These are phyloP conservation scores for Rotaria socialis DNA, from an alignment of 2,888 invertebrate genomes.

Conservation along the genomic window DNA sequence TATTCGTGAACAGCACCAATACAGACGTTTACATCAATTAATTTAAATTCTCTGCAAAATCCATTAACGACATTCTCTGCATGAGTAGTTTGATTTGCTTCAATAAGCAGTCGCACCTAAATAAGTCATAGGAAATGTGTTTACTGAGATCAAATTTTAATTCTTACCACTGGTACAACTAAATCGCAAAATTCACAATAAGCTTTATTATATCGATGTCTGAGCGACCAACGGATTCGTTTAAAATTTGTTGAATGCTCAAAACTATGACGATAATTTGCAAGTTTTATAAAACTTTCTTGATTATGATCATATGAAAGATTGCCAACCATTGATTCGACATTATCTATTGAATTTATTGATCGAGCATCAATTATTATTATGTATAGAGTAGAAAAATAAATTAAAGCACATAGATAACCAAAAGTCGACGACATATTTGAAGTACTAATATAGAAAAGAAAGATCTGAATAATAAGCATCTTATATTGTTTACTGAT, in stretches of 20 bases:
- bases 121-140: neutral
- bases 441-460: neutral
- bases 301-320: neutral
- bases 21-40: neutral
- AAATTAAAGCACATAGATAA: neutral
- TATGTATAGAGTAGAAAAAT: neutral
- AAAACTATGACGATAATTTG: constrained; percentile 1
- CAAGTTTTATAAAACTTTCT: neutral
- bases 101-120: constrained; percentile 13
- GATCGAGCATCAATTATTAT: neutral
- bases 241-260: constrained; percentile 14
- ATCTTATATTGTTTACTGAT: too few species aligned
- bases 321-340: too few species aligned
- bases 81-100: constrained; percentile 19
- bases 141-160: too few species aligned
- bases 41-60: constrained; percentile 35
- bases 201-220: neutral
- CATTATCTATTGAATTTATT: neutral
- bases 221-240: neutral
- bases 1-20: constrained; percentile 33
- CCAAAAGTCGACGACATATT: neutral
- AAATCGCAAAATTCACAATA: constrained; percentile 33
- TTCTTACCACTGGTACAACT: constrained; percentile 1
- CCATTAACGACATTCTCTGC: neutral
- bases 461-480: too few species aligned